Evolutionary conservation across 2,113 vertebrate genomes (phyloP).

Genomic region (Bubalus kerabau): DNA sequence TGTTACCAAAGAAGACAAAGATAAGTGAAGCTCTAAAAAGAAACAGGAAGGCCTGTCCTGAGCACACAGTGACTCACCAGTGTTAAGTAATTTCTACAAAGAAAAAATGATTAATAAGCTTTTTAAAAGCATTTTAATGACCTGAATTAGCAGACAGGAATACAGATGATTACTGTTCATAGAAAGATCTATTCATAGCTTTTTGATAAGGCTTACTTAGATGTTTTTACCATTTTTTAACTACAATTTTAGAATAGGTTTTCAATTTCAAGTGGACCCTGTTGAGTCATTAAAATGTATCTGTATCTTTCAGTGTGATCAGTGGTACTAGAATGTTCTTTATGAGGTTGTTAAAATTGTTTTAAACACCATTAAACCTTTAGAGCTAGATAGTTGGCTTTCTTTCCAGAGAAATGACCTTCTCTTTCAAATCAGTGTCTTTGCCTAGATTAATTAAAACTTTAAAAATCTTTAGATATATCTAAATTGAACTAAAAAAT

Average conservation of each 20-base stretch:
- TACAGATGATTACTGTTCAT: background rate
- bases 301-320: conserved; percentile 65
- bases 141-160: background rate
- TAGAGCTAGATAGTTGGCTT: conserved; percentile 43
- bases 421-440: conserved; percentile 49
- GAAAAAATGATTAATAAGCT: background rate
- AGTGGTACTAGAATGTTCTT: conserved; percentile 63
- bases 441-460: conserved; percentile 43
- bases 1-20: background rate
- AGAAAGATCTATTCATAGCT: background rate
- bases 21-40: background rate
- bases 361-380: conserved; percentile 72
- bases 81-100: background rate
- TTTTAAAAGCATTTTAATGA: conserved; percentile 34
- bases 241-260: conserved; percentile 53
- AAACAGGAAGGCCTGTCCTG: background rate
- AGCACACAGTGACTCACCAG: background rate
- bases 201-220: conserved; percentile 47
- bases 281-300: conserved; percentile 74
- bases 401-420: conserved; percentile 60
- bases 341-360: conserved; percentile 71
- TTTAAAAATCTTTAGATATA: conserved; percentile 33
- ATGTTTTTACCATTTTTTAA: conserved; percentile 35
- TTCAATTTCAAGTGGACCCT: conserved; percentile 68
- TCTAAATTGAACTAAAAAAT: background rate